Base-by-base conservation (phyloP, 2,888 invertebrate genomes). In the Hartigia nigra region DNA sequence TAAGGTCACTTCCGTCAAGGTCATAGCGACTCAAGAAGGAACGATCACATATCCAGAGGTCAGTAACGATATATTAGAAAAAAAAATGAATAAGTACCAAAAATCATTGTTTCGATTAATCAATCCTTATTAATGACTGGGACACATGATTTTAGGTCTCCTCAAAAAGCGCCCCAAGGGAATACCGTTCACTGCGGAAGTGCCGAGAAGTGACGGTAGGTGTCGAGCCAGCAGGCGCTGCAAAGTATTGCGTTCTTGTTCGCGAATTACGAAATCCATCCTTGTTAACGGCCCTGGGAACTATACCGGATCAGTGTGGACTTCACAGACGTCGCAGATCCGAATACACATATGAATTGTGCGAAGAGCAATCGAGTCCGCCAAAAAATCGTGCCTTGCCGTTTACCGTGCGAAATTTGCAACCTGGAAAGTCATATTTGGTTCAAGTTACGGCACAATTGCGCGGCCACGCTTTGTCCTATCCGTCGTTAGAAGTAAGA, bases 171-270 rank as follows among this genome's bases (percentile, higher is more conserved):
- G 79, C 83, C 4, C 90, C 90, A 12, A 84, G 87, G 31, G 90
- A 89, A 69, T 88, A 88, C 78, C 85, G 86, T 55, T 87, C 89
- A 0, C 74, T 88, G 34, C 84, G 86, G 74, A 88, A 84, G 37
- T 90, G 90, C 80, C 84, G 86, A 79, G 88, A 90, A 79, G 89
- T 90, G 12, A 90, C 90, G n/a, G 82, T 90, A 69, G 90, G 87
- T 3, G 86, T 90, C 1, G 90, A 90, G 39, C 85, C 90, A 23
- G 90, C 87, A 3, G 90, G 90, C 31, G 84, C 88, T 12, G 90
- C 89, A 0, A 89, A 88, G 77, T 90, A 90, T 78, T 90, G 90
- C 81, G 86, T 89, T 55, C 84, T 89, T 31, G 90, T 87, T 9
- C 86, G 87, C 12, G 90, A 90, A 81, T 81, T 90, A 69, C 85